Conservation (phyloP, 1,140 invertebrate species). For the Panagrolaimus sp. region DNA sequence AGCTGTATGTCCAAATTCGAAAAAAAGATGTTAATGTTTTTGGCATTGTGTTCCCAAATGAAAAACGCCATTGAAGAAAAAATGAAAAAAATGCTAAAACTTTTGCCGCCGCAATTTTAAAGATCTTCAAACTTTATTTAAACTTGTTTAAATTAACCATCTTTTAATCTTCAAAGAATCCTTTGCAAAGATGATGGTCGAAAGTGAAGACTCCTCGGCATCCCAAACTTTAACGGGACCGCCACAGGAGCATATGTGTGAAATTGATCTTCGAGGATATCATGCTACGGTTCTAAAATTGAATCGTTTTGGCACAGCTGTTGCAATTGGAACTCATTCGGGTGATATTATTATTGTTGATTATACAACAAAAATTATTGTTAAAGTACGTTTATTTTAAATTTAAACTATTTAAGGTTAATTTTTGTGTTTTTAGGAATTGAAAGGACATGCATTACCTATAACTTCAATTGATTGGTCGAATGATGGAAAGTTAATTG, state of each 20-base stretch:
- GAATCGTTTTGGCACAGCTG: constrained; percentile 8
- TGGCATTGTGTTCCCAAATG: too few relatives aligned
- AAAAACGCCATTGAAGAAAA: too few relatives aligned
- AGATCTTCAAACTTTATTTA: too few relatives aligned
- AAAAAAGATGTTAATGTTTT: too few relatives aligned
- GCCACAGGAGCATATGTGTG: not conserved
- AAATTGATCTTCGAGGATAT: constrained; percentile 1
- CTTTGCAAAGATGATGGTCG: constrained; percentile 14
- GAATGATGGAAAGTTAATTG: not conserved
- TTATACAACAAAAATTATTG: not conserved
- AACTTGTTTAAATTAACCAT: too few relatives aligned
- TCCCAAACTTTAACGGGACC: not conserved
- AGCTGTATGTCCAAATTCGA: too few relatives aligned
- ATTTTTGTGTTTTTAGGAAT: too few relatives aligned
- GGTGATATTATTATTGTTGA: constrained; percentile 1
- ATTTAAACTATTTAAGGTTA: too few relatives aligned
- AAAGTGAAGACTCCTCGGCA: constrained; percentile 4
- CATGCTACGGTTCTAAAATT: not conserved
- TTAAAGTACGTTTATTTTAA: too few relatives aligned
- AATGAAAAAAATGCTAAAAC: too few relatives aligned
- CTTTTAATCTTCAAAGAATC: too few relatives aligned
- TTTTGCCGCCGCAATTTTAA: too few relatives aligned
- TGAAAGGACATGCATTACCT: not conserved
- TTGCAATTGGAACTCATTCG: not conserved
- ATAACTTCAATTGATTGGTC: constrained; percentile 12